phyloP scores from a whole-genome alignment of 2,888 invertebrate genomes.

The Acleris holmiana region DNA sequence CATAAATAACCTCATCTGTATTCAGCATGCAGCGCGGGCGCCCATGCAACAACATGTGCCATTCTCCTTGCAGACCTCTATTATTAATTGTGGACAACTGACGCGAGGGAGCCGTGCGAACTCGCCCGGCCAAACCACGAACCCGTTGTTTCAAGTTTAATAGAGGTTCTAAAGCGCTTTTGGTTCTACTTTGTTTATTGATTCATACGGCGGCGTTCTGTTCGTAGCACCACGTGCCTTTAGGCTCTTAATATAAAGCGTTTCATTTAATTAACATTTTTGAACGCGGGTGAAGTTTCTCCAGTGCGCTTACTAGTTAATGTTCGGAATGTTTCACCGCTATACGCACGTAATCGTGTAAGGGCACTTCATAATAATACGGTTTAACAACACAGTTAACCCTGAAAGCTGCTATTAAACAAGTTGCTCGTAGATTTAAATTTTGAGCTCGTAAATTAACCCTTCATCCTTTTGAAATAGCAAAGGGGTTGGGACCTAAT shows the following conservation, averaged over 20 bases:
- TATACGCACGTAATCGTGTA: slow-evolving; percentile 51
- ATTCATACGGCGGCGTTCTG: slow-evolving; percentile 46
- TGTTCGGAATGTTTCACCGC: slow-evolving; percentile 22
- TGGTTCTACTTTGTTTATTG: slow-evolving; percentile 55
- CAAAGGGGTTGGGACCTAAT: slow-evolving; percentile 82
- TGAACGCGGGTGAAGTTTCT: slow-evolving; percentile 13
- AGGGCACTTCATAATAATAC: slow-evolving; percentile 68
- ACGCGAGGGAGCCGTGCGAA: slow-evolving; percentile 61
- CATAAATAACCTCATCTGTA: slow-evolving; percentile 82
- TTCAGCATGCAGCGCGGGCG: slow-evolving; percentile 73
- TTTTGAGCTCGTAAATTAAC: slow-evolving; percentile 84
- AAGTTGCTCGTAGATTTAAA: slow-evolving; percentile 82
- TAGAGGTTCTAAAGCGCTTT: slow-evolving; percentile 58
- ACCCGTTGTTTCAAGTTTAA: slow-evolving; percentile 66
- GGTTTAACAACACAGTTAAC: slow-evolving; percentile 78
- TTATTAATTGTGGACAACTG: slow-evolving; percentile 80
- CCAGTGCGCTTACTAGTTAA: slow-evolving; percentile 20
- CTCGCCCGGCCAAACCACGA: slow-evolving; percentile 51
- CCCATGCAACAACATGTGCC: slow-evolving; percentile 81
- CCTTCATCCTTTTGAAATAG: slow-evolving; percentile 83
- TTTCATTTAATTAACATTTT: slow-evolving; percentile 34
- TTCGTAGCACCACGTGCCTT: slow-evolving; percentile 31
- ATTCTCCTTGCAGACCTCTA: slow-evolving; percentile 78
- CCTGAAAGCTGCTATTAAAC: slow-evolving; percentile 75
- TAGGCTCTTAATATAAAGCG: slow-evolving; percentile 39